phyloP scores from a whole-genome alignment of 2,113 vertebrate species.

The Notiomystis cincta region DNA sequence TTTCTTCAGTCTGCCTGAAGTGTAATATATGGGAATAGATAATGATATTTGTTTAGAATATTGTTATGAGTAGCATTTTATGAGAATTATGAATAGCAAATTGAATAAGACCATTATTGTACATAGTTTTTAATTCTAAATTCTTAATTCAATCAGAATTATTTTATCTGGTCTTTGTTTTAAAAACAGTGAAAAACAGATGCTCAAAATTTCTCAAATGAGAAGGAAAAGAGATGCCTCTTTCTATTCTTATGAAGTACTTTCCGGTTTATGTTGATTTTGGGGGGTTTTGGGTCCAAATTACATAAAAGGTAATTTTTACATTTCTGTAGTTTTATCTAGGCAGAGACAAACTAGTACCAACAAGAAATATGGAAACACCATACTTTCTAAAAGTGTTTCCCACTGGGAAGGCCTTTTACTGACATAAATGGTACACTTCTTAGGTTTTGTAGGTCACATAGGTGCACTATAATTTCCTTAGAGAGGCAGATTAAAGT shows the following conservation, averaged over 20 bases:
- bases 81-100: background rate
- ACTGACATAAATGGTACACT: background rate
- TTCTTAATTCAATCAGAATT: background rate
- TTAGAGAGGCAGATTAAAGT: background rate
- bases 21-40: background rate
- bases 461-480: background rate
- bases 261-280: background rate
- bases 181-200: background rate
- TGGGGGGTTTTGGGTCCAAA: background rate
- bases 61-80: too few species aligned
- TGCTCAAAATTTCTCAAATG: background rate
- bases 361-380: background rate
- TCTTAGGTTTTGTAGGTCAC: background rate
- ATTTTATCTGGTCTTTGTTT: background rate
- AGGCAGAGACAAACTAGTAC: background rate
- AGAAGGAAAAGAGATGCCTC: background rate
- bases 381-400: background rate
- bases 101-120: background rate
- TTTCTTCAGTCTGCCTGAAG: background rate
- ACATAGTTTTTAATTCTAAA: background rate
- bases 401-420: background rate
- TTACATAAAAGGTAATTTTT: background rate
- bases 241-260: background rate
- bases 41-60: background rate
- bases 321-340: background rate